Evolutionary conservation across 1,140 invertebrate species (phyloP).

Genomic region (Holotrichia oblita): DNA sequence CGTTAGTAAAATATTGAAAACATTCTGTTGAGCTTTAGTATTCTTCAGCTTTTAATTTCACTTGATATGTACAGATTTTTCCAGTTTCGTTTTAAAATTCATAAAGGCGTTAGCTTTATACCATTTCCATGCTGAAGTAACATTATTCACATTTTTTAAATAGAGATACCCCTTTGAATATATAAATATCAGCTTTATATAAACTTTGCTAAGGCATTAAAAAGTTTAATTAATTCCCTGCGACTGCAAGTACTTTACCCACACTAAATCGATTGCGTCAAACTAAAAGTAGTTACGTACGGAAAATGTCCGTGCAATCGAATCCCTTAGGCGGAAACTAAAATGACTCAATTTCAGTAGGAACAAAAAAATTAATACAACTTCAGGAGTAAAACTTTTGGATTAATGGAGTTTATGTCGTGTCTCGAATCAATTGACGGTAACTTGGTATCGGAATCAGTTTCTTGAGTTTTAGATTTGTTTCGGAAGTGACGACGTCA

Average conservation of each 20-base stretch:
- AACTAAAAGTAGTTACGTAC: background rate
- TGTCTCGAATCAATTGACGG: background rate
- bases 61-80: no score
- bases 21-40: no score
- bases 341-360: constrained; percentile 3
- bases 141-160: no score
- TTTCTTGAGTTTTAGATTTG: background rate
- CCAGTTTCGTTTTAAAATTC: no score
- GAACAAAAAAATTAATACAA: background rate
- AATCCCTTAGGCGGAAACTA: background rate
- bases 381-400: background rate
- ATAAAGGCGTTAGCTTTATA: no score
- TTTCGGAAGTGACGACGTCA: background rate
- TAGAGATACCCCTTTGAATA: no score
- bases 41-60: no score
- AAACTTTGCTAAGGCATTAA: no score
- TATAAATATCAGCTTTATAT: no score
- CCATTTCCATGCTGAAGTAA: no score
- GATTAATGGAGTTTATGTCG: background rate
- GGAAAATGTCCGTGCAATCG: background rate
- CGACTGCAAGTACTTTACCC: background rate
- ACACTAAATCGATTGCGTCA: background rate
- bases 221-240: background rate
- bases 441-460: background rate
- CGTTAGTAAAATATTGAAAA: no score